Evolutionary conservation across 2,797 vertebrate species (phyloP).

Genomic region (Tamandua tetradactyla): DNA sequence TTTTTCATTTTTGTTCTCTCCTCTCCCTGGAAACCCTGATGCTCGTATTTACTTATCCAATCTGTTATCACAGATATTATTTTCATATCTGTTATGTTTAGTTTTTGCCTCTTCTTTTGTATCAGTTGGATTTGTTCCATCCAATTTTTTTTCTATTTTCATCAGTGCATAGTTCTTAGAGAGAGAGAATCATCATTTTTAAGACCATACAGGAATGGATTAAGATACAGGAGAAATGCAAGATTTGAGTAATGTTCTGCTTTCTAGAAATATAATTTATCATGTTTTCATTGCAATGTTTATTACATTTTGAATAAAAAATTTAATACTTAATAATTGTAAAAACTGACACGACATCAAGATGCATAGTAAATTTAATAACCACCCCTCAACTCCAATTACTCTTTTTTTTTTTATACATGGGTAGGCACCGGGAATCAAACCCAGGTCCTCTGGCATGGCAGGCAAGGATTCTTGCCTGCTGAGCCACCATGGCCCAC

Average conservation of each 20-base stretch:
- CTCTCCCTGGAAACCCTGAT: neutral
- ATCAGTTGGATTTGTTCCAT: neutral
- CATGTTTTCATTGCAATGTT: conserved; percentile 28
- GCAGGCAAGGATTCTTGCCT: too few relatives aligned
- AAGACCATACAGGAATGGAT: conserved; percentile 2
- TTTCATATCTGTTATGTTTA: neutral
- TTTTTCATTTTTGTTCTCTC: neutral
- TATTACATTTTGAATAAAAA: conserved; percentile 22
- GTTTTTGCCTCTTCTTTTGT: neutral
- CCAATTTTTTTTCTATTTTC: neutral
- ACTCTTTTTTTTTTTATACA: too few relatives aligned
- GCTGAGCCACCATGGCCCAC: too few relatives aligned
- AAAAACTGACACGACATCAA: conserved; percentile 15
- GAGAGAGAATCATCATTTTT: conserved; percentile 20
- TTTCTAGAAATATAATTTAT: conserved; percentile 26
- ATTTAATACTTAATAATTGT: neutral
- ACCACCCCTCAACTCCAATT: neutral
- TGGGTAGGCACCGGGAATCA: too few relatives aligned
- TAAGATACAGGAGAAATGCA: conserved; percentile 16
- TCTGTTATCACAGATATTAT: neutral
- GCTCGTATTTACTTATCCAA: neutral
- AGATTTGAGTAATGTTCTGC: conserved; percentile 19
- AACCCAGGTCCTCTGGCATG: too few relatives aligned
- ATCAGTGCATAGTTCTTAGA: neutral
- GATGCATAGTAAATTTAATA: neutral